Evolutionary conservation across 1,140 invertebrate genomes (phyloP).

Genomic region (Chrysomallon squamiferum): DNA sequence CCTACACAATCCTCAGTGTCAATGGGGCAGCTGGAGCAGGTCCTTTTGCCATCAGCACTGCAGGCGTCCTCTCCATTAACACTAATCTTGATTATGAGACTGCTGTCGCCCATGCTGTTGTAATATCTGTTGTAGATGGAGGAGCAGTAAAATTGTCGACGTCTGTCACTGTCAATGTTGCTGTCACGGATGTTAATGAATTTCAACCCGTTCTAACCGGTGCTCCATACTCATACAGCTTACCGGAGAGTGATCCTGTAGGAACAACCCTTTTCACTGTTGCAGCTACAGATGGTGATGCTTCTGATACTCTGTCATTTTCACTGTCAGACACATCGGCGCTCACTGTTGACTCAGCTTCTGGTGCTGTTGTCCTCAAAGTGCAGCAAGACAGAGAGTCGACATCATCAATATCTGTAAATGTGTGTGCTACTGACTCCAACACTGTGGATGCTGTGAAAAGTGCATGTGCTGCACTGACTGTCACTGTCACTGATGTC

Average conservation of each 20-base stretch:
- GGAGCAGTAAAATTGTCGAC: slow-evolving; percentile 21
- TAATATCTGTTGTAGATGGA: slow-evolving; percentile 22
- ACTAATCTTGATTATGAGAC: slow-evolving; percentile 37
- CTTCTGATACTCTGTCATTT: slow-evolving; percentile 30
- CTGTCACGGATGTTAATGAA: slow-evolving; percentile 43
- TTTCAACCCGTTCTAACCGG: slow-evolving; percentile 29
- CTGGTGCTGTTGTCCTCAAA: slow-evolving; percentile 14
- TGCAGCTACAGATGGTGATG: slow-evolving; percentile 34
- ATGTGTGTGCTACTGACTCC: slow-evolving; percentile 63
- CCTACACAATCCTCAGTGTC: slow-evolving; percentile 29
- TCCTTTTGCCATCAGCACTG: background rate
- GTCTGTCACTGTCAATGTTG: slow-evolving; percentile 27
- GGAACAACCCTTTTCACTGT: slow-evolving; percentile 26
- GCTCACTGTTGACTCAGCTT: slow-evolving; percentile 10
- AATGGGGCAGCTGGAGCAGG: slow-evolving; percentile 19
- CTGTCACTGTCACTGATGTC: slow-evolving; percentile 73
- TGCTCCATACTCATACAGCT: slow-evolving; percentile 22
- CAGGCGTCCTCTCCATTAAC: slow-evolving; percentile 10
- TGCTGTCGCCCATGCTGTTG: slow-evolving; percentile 9
- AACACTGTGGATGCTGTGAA: slow-evolving; percentile 16
- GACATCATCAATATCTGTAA: background rate
- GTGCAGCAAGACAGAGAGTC: slow-evolving; percentile 9
- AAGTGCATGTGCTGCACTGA: slow-evolving; percentile 9
- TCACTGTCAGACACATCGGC: slow-evolving; percentile 30
- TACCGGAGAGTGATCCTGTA: slow-evolving; percentile 20